phyloP scores from a whole-genome alignment of 2,113 vertebrate species.

The Percina caprodes region DNA sequence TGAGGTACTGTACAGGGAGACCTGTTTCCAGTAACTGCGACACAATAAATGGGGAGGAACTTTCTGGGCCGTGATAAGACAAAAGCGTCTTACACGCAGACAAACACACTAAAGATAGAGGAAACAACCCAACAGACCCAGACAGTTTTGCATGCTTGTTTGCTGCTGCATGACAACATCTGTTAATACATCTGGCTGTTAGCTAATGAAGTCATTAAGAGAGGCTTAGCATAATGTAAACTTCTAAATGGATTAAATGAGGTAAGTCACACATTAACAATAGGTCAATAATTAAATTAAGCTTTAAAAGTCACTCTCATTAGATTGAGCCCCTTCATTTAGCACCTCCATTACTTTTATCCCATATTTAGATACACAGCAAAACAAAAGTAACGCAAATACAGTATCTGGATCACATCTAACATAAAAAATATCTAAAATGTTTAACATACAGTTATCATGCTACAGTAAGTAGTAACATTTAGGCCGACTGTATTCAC shows the following conservation, averaged over 20 bases:
- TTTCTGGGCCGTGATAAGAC: background rate
- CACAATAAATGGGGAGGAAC: constrained; percentile 5
- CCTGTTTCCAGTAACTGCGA: constrained; percentile 10
- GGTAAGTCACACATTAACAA: background rate
- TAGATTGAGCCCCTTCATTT: constrained; percentile 16
- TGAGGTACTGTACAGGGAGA: background rate
- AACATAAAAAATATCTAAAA: background rate
- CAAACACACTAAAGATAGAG: constrained; percentile 20
- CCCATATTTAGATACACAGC: background rate
- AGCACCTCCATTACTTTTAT: background rate
- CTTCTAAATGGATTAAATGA: constrained; percentile 6
- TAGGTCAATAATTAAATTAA: background rate
- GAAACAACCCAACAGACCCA: constrained; percentile 31
- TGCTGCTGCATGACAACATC: constrained; percentile 24
- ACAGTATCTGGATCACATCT: background rate
- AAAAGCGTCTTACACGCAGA: background rate
- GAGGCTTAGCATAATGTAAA: constrained; percentile 16
- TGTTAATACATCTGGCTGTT: constrained; percentile 43
- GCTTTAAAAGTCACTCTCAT: background rate
- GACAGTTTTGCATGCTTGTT: constrained; percentile 29
- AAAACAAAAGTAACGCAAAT: background rate
- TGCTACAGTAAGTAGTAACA: too few species aligned
- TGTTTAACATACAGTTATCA: background rate
- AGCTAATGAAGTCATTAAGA: constrained; percentile 19
- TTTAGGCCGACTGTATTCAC: background rate